Evolutionary conservation across 2,113 vertebrate genomes (phyloP).

Genomic region (Zosterops japonicus): DNA sequence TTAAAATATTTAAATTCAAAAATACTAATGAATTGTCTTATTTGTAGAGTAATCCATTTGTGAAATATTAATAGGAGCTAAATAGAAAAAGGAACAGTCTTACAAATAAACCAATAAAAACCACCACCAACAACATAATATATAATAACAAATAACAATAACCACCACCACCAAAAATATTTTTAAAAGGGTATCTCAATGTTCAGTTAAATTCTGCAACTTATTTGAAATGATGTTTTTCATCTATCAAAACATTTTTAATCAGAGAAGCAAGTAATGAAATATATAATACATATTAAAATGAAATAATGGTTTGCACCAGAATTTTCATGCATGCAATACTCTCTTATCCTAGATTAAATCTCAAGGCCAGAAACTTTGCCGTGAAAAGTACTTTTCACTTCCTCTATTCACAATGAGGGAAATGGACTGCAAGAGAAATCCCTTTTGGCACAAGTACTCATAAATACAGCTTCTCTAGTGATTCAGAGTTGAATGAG

Average conservation of each 20-base stretch:
- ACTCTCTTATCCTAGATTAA: background rate
- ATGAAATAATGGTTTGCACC: background rate
- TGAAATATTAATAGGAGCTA: background rate
- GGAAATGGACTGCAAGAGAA: background rate
- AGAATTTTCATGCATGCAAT: background rate
- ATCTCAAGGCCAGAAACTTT: background rate
- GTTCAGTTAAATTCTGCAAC: background rate
- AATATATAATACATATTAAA: background rate
- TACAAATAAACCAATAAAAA: background rate
- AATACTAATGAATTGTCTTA: background rate
- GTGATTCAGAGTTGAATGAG: background rate
- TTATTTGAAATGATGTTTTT: background rate
- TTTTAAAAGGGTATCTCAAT: background rate
- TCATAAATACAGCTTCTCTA: background rate
- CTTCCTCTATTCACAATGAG: background rate
- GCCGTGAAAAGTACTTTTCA: background rate
- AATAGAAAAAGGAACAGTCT: background rate
- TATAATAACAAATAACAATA: background rate
- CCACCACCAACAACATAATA: background rate
- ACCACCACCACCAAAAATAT: background rate
- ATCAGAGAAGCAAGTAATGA: background rate
- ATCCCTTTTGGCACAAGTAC: background rate
- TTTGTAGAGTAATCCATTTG: background rate
- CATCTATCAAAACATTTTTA: background rate
- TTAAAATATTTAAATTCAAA: slow-evolving; percentile 21